These are phyloP conservation scores for Cladopsammia gracilis DNA, from an alignment of 64 coral and sea anemone genomes.

Conservation along the genomic window DNA sequence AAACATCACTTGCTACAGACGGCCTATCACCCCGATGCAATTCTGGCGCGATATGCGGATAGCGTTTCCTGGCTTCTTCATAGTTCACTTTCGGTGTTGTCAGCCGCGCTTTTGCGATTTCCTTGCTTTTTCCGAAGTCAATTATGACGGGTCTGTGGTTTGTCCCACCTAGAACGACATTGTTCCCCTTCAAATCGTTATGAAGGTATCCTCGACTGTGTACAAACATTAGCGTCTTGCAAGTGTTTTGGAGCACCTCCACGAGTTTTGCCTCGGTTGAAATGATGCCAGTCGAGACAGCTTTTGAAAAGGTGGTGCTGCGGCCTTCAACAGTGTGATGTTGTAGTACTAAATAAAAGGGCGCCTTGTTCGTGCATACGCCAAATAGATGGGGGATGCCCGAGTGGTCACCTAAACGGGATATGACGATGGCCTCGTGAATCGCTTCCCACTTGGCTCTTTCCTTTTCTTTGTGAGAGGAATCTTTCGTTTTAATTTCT, in stretches of 20 bases:
- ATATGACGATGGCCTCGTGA: constrained; percentile 16
- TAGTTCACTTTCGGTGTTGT: not conserved
- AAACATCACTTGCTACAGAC: constrained; percentile 2
- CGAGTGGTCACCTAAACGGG: constrained; percentile 16
- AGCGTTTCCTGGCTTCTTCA: not conserved
- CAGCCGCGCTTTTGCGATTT: not conserved
- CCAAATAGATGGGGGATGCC: constrained; percentile 43
- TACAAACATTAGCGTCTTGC: not conserved
- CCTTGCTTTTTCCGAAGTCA: not conserved
- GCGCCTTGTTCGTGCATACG: not conserved
- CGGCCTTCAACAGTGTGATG: constrained; percentile 6
- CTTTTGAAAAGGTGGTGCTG: not conserved
- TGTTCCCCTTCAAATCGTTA: not conserved
- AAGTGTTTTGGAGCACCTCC: not conserved
- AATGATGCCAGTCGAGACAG: not conserved
- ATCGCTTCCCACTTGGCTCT: constrained; percentile 8
- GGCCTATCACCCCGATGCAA: not conserved
- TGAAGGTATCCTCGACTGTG: not conserved
- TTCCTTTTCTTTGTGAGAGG: not conserved
- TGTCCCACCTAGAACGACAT: not conserved
- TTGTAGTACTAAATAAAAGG: constrained; percentile 2
- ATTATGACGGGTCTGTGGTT: not conserved
- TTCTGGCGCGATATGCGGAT: constrained; percentile 39
- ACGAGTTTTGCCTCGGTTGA: not conserved
- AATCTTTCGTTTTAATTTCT: not conserved